phyloP scores from a whole-genome alignment of 2,797 vertebrate species.

The Lindbergichthys nudifrons region DNA sequence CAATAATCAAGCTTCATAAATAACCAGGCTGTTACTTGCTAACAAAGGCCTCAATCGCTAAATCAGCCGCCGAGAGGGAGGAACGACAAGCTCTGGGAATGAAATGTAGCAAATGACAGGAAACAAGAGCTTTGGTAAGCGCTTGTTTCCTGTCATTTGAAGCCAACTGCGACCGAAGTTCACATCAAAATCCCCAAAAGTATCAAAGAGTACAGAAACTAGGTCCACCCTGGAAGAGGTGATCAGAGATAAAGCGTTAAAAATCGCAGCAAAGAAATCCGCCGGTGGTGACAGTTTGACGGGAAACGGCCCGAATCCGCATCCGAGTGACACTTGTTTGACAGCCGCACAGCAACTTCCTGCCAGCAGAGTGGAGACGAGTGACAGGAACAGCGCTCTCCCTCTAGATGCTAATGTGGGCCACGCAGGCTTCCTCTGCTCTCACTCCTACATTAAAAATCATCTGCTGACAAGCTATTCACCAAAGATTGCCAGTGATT shows the following conservation, averaged over 20 bases:
- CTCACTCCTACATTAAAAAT: constrained; percentile 23
- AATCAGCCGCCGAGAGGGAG: constrained; percentile 25
- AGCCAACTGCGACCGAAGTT: constrained; percentile 17
- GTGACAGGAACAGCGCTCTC: constrained; percentile 46
- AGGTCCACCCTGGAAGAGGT: constrained; percentile 20
- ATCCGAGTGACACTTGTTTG: constrained; percentile 42
- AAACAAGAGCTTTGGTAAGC: not conserved
- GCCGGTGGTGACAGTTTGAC: constrained; percentile 63
- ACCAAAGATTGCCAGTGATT: constrained; percentile 33
- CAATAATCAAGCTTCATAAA: constrained; percentile 39
- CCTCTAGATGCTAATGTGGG: constrained; percentile 41
- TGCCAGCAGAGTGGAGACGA: constrained; percentile 40
- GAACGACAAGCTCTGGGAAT: not conserved
- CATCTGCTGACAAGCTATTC: constrained; percentile 21
- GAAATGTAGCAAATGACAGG: constrained; percentile 15
- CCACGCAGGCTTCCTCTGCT: constrained; percentile 8
- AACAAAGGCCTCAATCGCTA: constrained; percentile 28
- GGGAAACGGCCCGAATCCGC: constrained; percentile 35
- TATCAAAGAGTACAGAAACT: constrained; percentile 8
- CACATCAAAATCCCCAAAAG: constrained; percentile 21
- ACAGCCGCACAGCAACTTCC: constrained; percentile 54
- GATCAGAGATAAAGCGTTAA: constrained; percentile 36
- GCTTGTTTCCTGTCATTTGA: constrained; percentile 24
- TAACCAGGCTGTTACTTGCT: constrained; percentile 17
- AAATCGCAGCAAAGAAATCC: constrained; percentile 10